Percentiles rank a stretch among this genome's conserved stretches.
phyloP scores from a whole-genome alignment of 92 coral and sea anemone genomes.

The Porites lobata region DNA sequence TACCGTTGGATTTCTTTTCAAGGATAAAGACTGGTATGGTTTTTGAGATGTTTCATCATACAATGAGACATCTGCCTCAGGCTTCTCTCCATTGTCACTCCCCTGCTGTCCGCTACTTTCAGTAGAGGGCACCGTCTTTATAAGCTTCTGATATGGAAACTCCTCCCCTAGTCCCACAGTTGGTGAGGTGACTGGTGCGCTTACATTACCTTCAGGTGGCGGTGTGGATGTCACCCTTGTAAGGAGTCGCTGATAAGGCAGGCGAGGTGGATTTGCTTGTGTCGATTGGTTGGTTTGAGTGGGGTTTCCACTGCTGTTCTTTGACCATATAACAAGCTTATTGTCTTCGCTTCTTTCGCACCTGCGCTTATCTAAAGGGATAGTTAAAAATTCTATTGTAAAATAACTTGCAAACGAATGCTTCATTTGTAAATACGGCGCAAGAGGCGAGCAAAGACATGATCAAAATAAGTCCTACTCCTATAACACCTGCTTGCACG shows the following conservation, averaged over 20 bases:
- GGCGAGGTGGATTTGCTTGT: slow-evolving; percentile 11
- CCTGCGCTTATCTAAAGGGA: slow-evolving; percentile 15
- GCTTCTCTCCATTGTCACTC: neutral
- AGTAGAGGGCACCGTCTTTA: neutral
- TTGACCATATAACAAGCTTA: slow-evolving; percentile 48
- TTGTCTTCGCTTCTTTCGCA: slow-evolving; percentile 44
- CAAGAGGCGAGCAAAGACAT: no score
- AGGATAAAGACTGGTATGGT: slow-evolving; percentile 29
- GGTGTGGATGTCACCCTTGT: slow-evolving; percentile 25
- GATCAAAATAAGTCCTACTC: no score
- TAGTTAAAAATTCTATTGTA: neutral
- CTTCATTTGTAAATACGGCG: no score
- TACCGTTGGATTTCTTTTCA: slow-evolving; percentile 33
- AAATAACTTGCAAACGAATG: neutral
- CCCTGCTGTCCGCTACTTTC: neutral
- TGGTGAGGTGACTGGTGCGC: neutral
- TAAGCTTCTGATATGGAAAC: slow-evolving; percentile 41
- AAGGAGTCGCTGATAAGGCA: slow-evolving; percentile 46
- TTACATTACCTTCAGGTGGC: slow-evolving; percentile 3
- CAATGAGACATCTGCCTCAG: neutral
- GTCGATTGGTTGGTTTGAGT: slow-evolving; percentile 7
- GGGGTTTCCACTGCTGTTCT: neutral
- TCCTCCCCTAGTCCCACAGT: neutral
- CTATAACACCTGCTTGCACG: no score
- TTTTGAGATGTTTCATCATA: neutral